Base-by-base conservation (phyloP, 64 coral and sea anemone genomes). In the Hydrozoanthus tunicans region DNA sequence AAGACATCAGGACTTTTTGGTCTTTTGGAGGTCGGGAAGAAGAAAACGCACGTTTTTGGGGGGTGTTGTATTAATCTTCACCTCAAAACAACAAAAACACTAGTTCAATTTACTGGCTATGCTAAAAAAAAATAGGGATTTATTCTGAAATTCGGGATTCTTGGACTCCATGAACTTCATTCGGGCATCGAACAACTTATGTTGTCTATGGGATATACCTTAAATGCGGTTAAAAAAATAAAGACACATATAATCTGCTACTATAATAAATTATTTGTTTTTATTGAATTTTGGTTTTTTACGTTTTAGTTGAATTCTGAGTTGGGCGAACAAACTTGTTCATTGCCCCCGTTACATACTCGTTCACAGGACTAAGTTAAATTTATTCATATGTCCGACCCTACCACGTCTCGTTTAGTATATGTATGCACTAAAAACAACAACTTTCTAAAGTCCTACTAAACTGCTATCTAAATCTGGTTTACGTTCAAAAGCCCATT, bases 221-320 rank as follows among this genome's bases (percentile, higher is more conserved):
- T 43, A 43, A 43, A 43, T 43, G 32, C 32, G 32, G 32, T 43
- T 51, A 80, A 64, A 15, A 64, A 59, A 43, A 60, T 11, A 88
- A 60, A 3, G 61, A 14, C 17, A 59, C 67, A 86, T 10, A 57
- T 5, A 74, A 58, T 32, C 10, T 73, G 13, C 43, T 59, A 59
- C 56, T 88, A 13, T 23, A 74, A 88, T 88, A 88, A 75, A 60
- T 88, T 62, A 88, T 61, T 61, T 73, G 15, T 75, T 88, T 88
- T 88, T 88, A 88, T 88, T 88, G 13, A 73, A 60, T 88, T 85
- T 70, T 9, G 8, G 5, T 60, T 88, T 85, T 88, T 88, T 75
- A 74, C 56, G 70, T 51, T 88, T 74, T 10, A 27, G 68, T 26
- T 56, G 24, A 88, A 88, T 88, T 88, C 84, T 74, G 10, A 60